phyloP scores from a whole-genome alignment of 2,888 invertebrate species.

The Mystacides longicornis region DNA sequence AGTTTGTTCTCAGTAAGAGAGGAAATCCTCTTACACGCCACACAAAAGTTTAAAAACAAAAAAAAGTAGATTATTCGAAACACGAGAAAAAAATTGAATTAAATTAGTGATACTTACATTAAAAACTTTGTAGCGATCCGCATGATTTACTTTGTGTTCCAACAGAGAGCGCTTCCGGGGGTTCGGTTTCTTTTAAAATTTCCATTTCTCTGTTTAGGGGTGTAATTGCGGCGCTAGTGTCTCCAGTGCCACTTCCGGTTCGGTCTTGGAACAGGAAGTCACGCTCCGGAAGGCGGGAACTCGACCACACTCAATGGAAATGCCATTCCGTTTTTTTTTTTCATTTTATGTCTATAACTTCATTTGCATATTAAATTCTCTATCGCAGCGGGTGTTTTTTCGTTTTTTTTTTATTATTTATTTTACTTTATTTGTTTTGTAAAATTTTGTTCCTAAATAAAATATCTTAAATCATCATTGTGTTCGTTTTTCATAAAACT shows the following conservation, averaged over 20 bases:
- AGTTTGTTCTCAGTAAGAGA: too few relatives aligned
- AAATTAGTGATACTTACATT: background rate
- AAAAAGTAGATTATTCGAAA: background rate
- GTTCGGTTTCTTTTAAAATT: constrained; percentile 6
- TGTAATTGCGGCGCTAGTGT: constrained; percentile 18
- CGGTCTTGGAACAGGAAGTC: constrained; percentile 1
- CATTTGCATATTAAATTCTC: background rate
- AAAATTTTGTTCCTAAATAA: too few relatives aligned
- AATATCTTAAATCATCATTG: too few relatives aligned
- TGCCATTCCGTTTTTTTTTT: background rate
- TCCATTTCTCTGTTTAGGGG: background rate
- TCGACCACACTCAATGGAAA: constrained; percentile 1
- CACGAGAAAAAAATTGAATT: background rate
- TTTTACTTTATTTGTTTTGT: too few relatives aligned
- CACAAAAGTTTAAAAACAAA: too few relatives aligned
- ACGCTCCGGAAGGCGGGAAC: background rate
- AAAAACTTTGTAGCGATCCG: background rate
- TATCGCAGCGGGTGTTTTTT: too few relatives aligned
- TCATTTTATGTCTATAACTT: background rate
- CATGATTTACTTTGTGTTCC: background rate
- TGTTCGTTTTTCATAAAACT: too few relatives aligned
- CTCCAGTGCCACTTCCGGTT: constrained; percentile 22
- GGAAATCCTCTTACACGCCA: too few relatives aligned
- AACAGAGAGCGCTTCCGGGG: background rate
- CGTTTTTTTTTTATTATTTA: too few relatives aligned